Percentiles rank a stretch among this genome's conserved stretches.
Evolutionary conservation across 2,113 vertebrate species (phyloP).

Genomic region (Ceratotherium simum): DNA sequence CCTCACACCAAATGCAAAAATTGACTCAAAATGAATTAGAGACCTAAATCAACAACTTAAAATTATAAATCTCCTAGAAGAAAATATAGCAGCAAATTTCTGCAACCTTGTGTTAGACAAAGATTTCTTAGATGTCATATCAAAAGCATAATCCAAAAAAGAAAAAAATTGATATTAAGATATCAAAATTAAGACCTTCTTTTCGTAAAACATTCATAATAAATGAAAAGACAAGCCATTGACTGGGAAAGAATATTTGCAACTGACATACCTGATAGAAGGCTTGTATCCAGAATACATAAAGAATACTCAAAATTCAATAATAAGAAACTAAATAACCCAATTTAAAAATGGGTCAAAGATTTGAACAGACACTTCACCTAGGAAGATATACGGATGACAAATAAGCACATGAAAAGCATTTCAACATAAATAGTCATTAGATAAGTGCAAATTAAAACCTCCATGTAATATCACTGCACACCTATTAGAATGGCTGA

Average conservation of each 20-base stretch:
- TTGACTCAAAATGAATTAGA: not conserved
- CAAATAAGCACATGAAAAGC: not conserved
- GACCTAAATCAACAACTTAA: not conserved
- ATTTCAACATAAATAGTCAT: not conserved
- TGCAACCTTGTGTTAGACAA: not conserved
- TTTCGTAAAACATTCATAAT: not conserved
- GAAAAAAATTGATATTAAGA: not conserved
- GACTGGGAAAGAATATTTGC: not conserved
- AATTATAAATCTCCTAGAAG: not conserved
- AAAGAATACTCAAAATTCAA: not conserved
- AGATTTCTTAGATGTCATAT: not conserved
- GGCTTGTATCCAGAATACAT: not conserved
- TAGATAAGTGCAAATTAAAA: not conserved
- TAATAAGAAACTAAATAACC: not conserved
- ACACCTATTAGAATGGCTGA: not conserved
- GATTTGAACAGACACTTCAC: not conserved
- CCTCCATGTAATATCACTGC: not conserved
- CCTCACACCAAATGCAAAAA: not conserved
- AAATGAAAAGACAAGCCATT: not conserved
- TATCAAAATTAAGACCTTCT: not conserved
- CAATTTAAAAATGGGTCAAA: not conserved
- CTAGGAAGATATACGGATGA: not conserved
- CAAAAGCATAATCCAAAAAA: not conserved
- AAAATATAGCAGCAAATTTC: not conserved
- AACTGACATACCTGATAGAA: not conserved